These are phyloP conservation scores for Dermatemys mawii DNA, from an alignment of 2,113 vertebrate species.

Conservation along the genomic window DNA sequence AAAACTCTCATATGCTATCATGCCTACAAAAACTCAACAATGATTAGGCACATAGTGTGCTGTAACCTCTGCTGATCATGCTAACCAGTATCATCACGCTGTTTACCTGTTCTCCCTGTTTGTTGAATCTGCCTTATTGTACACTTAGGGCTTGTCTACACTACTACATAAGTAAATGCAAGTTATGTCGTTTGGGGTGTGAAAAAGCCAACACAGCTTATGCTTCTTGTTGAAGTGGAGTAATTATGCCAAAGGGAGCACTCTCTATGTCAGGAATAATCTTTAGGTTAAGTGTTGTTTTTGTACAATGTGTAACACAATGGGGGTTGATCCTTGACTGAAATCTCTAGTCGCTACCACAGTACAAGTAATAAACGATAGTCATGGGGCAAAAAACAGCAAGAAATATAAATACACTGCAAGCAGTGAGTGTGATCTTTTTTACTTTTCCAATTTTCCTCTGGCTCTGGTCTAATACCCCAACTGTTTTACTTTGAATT, in stretches of 20 bases:
- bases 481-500: neutral
- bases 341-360: neutral
- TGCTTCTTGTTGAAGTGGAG: no score
- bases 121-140: no score
- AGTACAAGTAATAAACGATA: neutral
- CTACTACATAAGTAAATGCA: no score
- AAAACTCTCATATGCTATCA: neutral
- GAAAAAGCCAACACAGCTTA: no score
- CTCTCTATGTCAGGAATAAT: neutral
- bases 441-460: neutral
- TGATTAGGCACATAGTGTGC: neutral
- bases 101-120: neutral
- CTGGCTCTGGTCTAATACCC: neutral
- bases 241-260: no score
- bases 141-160: no score
- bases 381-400: neutral
- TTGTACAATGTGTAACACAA: neutral
- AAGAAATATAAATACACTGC: neutral
- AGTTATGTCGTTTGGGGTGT: no score
- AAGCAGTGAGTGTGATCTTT: neutral
- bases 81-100: neutral
- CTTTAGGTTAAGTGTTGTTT: neutral
- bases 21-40: neutral
- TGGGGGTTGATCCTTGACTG: neutral
- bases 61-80: neutral